These are phyloP conservation scores for Diacarnus erythraeanus DNA, from an alignment of 37 sponge, comb jelly and placozoan species.

Conservation along the genomic window DNA sequence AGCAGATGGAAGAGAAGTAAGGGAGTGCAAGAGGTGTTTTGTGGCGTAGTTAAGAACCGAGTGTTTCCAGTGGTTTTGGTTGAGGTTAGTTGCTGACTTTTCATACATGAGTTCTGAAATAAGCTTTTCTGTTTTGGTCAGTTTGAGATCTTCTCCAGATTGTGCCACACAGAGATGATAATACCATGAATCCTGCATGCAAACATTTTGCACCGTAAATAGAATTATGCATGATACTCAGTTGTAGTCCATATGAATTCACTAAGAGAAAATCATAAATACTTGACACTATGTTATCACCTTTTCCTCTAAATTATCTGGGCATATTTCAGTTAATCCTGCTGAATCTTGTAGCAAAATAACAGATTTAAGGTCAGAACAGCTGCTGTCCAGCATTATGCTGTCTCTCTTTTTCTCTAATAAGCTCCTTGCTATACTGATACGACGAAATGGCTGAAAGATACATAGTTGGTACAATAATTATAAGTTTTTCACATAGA, in stretches of 20 bases:
- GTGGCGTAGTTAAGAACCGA: constrained; percentile 35
- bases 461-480: background rate
- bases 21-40: constrained; percentile 19
- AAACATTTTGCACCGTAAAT: too few species aligned
- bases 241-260: too few species aligned
- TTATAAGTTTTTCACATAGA: too few species aligned
- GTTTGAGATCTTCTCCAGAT: constrained; percentile 20
- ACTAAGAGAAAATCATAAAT: too few species aligned
- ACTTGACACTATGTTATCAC: background rate
- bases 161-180: constrained; percentile 30
- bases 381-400: constrained; percentile 26
- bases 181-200: constrained; percentile 56
- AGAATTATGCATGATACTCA: background rate
- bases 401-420: constrained; percentile 31
- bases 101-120: constrained; percentile 23
- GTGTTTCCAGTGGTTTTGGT: constrained; percentile 38
- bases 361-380: constrained; percentile 9
- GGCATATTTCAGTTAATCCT: background rate
- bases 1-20: constrained; percentile 52
- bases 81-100: background rate
- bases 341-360: constrained; percentile 6
- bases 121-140: constrained; percentile 35
- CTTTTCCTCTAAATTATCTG: constrained; percentile 14
- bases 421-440: constrained; percentile 11
- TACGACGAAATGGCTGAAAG: constrained; percentile 16